These are phyloP conservation scores for Stenchaetothrips biformis DNA, from an alignment of 2,888 invertebrate species.

Conservation along the genomic window DNA sequence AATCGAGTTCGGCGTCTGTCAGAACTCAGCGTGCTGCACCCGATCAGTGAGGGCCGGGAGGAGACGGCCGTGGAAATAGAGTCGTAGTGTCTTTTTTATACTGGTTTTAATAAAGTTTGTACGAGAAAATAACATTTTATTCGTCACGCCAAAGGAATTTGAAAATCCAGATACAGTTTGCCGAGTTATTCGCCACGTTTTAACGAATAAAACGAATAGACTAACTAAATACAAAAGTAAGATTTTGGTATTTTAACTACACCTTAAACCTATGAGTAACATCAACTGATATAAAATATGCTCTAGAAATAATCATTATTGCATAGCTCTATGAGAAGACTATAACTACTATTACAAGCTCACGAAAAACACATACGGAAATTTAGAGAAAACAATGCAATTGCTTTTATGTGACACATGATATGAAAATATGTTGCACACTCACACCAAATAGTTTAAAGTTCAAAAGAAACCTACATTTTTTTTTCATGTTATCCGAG, in stretches of 20 bases:
- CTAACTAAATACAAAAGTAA: conserved; percentile 24
- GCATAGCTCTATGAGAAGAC: conserved; percentile 18
- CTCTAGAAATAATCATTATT: conserved; percentile 20
- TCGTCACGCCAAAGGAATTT: conserved; percentile 12
- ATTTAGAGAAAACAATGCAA: conserved; percentile 12
- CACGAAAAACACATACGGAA: neutral
- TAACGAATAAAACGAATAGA: conserved; percentile 2
- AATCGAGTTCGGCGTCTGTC: conserved; percentile 4
- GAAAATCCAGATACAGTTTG: conserved; percentile 17
- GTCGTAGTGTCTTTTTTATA: neutral
- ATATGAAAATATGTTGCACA: conserved; percentile 24
- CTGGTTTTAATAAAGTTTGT: neutral
- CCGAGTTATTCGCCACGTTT: neutral
- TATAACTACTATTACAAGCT: neutral
- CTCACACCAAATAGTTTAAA: conserved; percentile 2
- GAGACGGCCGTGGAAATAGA: neutral
- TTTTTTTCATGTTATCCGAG: neutral
- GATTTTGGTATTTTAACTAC: conserved; percentile 25
- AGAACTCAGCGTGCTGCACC: neutral
- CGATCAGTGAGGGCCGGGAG: neutral
- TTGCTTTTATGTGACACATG: neutral
- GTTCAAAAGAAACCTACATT: neutral
- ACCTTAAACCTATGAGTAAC: conserved; percentile 19
- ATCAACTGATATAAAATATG: conserved; percentile 24
- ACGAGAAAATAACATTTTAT: conserved; percentile 25